Percentiles rank a stretch among this genome's conserved stretches.
These are phyloP conservation scores for Protophormia terraenovae DNA, from an alignment of 2,888 invertebrate species.

Conservation along the genomic window DNA sequence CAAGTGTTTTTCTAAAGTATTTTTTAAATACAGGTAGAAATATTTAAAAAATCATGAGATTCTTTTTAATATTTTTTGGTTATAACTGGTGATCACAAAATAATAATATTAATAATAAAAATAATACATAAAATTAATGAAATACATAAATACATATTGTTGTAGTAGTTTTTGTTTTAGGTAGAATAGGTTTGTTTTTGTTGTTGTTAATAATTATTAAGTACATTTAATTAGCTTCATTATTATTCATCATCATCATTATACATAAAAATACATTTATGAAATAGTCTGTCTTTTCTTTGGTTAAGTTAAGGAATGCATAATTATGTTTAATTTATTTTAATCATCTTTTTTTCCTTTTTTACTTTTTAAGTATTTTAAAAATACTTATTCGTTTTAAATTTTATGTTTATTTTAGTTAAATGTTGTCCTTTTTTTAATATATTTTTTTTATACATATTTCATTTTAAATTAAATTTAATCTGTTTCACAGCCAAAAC, in stretches of 20 bases:
- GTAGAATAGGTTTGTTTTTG: constrained; percentile 57
- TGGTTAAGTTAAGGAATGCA: constrained; percentile 64
- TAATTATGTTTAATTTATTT: constrained; percentile 40
- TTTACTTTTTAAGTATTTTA: constrained; percentile 53
- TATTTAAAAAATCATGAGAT: constrained; percentile 32
- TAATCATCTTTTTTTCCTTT: constrained; percentile 17
- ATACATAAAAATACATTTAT: constrained; percentile 67
- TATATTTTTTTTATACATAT: constrained; percentile 47
- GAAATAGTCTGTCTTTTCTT: constrained; percentile 60
- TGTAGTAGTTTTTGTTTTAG: constrained; percentile 5
- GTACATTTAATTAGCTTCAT: constrained; percentile 24
- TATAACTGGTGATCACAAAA: constrained; percentile 46
- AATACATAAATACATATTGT: constrained; percentile 38
- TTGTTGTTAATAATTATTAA: constrained; percentile 39
- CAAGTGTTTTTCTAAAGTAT: constrained; percentile 49
- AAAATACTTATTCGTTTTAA: constrained; percentile 54
- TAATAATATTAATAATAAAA: constrained; percentile 28
- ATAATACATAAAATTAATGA: constrained; percentile 38
- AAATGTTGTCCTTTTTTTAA: not conserved
- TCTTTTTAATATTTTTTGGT: not conserved
- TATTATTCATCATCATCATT: constrained; percentile 68
- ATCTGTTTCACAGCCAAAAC: constrained; percentile 82
- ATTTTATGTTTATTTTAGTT: constrained; percentile 44
- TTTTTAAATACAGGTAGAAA: constrained; percentile 55
- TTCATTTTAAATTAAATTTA: constrained; percentile 71